Percentiles rank a stretch among this genome's conserved stretches.
Conservation (phyloP, 1,140 invertebrate species). For the Drosophila bipectinata region DNA sequence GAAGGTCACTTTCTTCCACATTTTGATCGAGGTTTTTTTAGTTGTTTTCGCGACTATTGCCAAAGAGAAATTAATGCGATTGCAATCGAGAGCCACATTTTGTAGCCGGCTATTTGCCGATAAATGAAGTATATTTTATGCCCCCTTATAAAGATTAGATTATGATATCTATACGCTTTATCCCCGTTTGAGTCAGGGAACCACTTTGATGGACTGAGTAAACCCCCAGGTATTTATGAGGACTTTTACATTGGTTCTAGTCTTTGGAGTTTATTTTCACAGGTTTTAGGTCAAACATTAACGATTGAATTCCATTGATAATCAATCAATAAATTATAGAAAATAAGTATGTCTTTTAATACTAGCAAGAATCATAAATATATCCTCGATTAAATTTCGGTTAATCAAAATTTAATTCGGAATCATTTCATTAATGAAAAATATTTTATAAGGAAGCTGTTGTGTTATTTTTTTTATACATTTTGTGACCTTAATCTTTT, state of each 20-base stretch:
- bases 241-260: neutral
- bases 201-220: conserved; percentile 20
- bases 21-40: conserved; percentile 6
- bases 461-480: neutral
- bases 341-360: neutral
- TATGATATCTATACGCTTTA: conserved; percentile 3
- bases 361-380: neutral
- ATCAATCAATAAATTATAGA: neutral
- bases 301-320: conserved; percentile 2
- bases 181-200: conserved; percentile 29
- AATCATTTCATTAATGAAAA: too few relatives aligned
- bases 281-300: neutral
- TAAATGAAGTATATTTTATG: conserved; percentile 27
- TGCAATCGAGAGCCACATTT: conserved; percentile 7
- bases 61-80: conserved; percentile 17
- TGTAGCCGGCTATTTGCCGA: conserved; percentile 5
- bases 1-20: conserved; percentile 55
- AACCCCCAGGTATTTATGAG: conserved; percentile 4
- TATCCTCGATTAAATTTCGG: too few relatives aligned
- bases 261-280: neutral
- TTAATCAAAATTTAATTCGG: too few relatives aligned
- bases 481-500: too few relatives aligned
- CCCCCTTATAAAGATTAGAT: conserved; percentile 47
- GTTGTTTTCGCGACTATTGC: neutral
- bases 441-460: too few relatives aligned